Evolutionary conservation across 2,797 vertebrate genomes (phyloP), one percentile per base, ranked within the genome.

Genomic region (Brotula barbata): DNA sequence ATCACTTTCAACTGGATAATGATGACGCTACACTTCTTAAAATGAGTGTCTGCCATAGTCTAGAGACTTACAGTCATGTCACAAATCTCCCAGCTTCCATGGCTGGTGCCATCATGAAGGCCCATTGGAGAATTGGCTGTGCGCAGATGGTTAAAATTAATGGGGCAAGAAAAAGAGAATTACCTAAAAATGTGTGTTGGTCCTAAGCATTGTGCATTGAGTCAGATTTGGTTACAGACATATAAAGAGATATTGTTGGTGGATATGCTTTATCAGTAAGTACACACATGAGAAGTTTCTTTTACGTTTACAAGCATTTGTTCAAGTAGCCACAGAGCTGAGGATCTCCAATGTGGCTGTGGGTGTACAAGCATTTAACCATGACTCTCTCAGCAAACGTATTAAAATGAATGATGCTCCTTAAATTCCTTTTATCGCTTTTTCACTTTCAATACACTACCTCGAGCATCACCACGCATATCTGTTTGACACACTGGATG

Each of bases 381-480:
- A 5, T 10, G 34, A 10, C 34, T 36, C 34, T 10, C 13, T 36
- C 9, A 36, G 34, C 13, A 11, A 3, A 33, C 11, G 10, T 36
- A 11, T 3, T 36, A 36, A 36, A 5, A 1, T 54, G 0, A 17
- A 51, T 44, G 22, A 25, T 10, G 7, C 36, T 16, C 48, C 17
- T 49, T 49, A 43, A 1, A 10, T 58, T 11, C 23, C 34, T 57
- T 19, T 25, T 37, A 47, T 21, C 58, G 22, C 7, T n/a, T 36
- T 39, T 1, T 25, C 62, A n/a, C n/a, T 40, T 15, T 39, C 83
- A 82, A 73, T 63, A 87, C 88, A 85, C 66, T 96, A 98, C 96
- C 96, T 97, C 96, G 74, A 98, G 90, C 96, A 97, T 97, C 89
- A 98, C 95, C 91, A 97, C 95, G 92, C 95, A 97, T 87, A 96